Evolutionary conservation across 2,888 invertebrate genomes (phyloP).

Genomic region (Cremastinae sp.): DNA sequence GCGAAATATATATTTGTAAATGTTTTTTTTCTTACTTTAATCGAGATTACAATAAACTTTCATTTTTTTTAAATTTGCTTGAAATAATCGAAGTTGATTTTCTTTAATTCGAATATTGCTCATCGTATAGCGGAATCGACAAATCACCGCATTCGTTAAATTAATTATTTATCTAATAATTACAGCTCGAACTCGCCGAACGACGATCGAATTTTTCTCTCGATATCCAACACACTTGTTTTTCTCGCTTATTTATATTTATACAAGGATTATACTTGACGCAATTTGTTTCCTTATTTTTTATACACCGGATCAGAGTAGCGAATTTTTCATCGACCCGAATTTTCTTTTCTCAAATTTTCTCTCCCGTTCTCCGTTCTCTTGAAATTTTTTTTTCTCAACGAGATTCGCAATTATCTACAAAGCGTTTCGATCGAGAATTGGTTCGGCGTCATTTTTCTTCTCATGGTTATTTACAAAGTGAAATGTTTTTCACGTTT

Average conservation of each 20-base stretch:
- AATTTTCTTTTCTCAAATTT: neutral
- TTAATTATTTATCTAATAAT: constrained; percentile 17
- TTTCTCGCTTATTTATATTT: constrained; percentile 43
- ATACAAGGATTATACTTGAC: constrained; percentile 39
- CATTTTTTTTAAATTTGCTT: no score
- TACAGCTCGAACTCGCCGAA: constrained; percentile 18
- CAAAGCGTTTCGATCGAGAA: constrained; percentile 24
- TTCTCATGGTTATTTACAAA: constrained; percentile 41
- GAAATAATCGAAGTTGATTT: neutral
- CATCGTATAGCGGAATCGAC: constrained; percentile 4
- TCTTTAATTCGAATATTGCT: constrained; percentile 24
- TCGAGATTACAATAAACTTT: constrained; percentile 7
- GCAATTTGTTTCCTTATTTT: constrained; percentile 13
- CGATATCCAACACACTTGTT: constrained; percentile 25
- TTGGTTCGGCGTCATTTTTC: constrained; percentile 5
- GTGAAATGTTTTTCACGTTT: constrained; percentile 12
- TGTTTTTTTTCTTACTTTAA: neutral
- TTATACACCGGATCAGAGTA: constrained; percentile 47
- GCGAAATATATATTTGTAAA: neutral
- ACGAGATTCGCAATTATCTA: constrained; percentile 16
- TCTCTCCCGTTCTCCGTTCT: neutral
- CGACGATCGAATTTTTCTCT: constrained; percentile 39
- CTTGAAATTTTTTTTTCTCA: constrained; percentile 2
- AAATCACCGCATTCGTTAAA: neutral
- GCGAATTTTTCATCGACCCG: constrained; percentile 39